These are phyloP conservation scores for Scrobipalpa costella DNA, from an alignment of 2,888 invertebrate species.

Conservation along the genomic window DNA sequence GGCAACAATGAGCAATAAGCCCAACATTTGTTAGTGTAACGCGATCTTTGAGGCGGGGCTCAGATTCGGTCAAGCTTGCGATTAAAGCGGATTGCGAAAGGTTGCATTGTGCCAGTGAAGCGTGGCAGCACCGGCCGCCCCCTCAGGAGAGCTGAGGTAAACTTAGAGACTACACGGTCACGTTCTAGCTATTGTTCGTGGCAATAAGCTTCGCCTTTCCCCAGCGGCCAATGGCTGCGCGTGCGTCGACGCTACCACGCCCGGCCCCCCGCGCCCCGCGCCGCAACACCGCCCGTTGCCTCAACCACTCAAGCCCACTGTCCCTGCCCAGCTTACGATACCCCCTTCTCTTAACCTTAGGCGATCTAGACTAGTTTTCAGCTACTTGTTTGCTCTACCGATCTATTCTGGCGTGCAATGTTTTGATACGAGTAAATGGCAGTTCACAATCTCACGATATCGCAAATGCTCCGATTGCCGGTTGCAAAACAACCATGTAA, in stretches of 20 bases:
- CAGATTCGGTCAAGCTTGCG: neutral
- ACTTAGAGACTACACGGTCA: conserved; percentile 5
- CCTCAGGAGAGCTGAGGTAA: neutral
- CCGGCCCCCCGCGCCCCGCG: conserved; percentile 11
- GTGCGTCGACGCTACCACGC: conserved; percentile 7
- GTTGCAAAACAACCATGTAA: conserved; percentile 8
- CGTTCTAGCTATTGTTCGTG: conserved; percentile 25
- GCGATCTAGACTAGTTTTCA: conserved; percentile 16
- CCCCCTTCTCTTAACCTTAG: conserved; percentile 14
- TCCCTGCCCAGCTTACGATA: neutral
- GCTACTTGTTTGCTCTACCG: conserved; percentile 9
- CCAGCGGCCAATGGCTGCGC: conserved; percentile 25
- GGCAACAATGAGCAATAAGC: conserved; percentile 9
- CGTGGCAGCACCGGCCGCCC: conserved; percentile 29
- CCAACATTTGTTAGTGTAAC: neutral
- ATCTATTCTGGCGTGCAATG: conserved; percentile 5
- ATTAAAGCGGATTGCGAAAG: neutral
- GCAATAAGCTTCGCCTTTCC: conserved; percentile 27
- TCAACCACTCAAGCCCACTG: conserved; percentile 2
- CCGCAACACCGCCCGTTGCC: neutral
- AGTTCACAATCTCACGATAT: conserved; percentile 7
- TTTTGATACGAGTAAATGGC: conserved; percentile 3
- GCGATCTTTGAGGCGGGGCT: conserved; percentile 9
- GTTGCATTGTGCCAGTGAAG: conserved; percentile 29
- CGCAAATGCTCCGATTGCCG: neutral